Base-by-base conservation (phyloP, 2,888 invertebrate genomes). In the Conus canariensis region DNA sequence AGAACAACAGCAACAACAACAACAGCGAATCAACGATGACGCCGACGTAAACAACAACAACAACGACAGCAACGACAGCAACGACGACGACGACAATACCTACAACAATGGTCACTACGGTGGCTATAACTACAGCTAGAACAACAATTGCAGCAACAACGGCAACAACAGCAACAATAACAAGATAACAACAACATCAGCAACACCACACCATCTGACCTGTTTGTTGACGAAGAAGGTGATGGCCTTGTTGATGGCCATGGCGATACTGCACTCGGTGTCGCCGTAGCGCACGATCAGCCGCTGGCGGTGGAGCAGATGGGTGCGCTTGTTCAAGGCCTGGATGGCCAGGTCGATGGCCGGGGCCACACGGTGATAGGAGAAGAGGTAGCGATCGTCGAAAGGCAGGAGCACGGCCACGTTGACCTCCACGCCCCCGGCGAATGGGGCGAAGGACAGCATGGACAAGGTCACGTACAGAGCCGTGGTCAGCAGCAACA, bases 291-390 rank as follows among this genome's bases (percentile, higher is more conserved):
- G 91, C 1, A 95, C 94, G 5, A 89, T 89, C 22, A 95, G 87
- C 98, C 90, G 88, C 80, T 92, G 87, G 10, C 88, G 59, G n/a
- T 88, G 77, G 22, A 93, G 85, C 30, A 93, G 67, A 1, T 87
- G 89, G 1, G 90, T 91, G 25, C 93, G 85, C 19, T 90, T 86
- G 8, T 92, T 92, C 56, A 95, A 59, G 70, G 92, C 90, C 14
- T 94, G 92, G 4, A 95, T 94, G 8, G 96, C 96, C 56, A 94
- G 93, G 77, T 94, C 92, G 1, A 96, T 94, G 14, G 96, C 95
- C 0, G 96, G 96, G 0, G 94, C 91, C 8, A 95, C 94, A 25
- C 94, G 94, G 16, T 93, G 92, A 22, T 93, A 92, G 0, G 95
- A 95, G 88, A 94, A 95, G 60, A 94, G 80, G 10, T 93, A 90